Evolutionary conservation across 1,140 invertebrate species (phyloP).

Genomic region (Steinernema feltiae): DNA sequence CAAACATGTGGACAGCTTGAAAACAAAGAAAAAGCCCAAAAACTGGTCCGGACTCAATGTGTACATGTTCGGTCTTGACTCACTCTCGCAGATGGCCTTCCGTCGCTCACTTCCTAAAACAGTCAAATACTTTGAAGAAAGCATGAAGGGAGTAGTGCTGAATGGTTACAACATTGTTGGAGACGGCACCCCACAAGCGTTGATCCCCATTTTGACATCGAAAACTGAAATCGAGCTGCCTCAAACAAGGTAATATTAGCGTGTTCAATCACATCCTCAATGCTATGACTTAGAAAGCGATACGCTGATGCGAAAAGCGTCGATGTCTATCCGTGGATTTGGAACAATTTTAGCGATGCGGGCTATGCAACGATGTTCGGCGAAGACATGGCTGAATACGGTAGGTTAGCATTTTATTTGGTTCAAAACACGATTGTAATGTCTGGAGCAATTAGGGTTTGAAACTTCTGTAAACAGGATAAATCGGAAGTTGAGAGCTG

Average conservation of each 20-base stretch:
- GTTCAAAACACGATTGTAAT: too few species aligned
- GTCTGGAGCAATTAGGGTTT: too few species aligned
- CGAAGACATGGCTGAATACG: constrained; percentile 66
- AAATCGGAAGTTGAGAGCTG: too few species aligned
- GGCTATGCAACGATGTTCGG: constrained; percentile 73
- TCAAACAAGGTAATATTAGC: constrained; percentile 68
- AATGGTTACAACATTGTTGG: constrained; percentile 68
- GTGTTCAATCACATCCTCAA: constrained; percentile 26
- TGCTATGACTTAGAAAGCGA: constrained; percentile 64
- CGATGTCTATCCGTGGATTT: constrained; percentile 67
- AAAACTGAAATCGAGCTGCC: constrained; percentile 80
- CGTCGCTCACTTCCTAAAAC: constrained; percentile 76
- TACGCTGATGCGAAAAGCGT: constrained; percentile 68
- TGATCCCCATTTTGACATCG: constrained; percentile 79
- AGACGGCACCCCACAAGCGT: constrained; percentile 84
- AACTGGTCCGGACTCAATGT: constrained; percentile 68
- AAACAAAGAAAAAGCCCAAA: constrained; percentile 13
- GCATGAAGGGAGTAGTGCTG: constrained; percentile 63
- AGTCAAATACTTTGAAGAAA: constrained; percentile 70
- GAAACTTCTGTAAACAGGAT: too few species aligned
- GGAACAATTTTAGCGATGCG: constrained; percentile 66
- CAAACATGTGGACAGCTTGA: neutral
- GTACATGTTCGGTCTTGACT: constrained; percentile 83
- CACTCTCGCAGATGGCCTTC: constrained; percentile 77
- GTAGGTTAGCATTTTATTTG: too few species aligned